Conservation (phyloP, 1,140 invertebrate species). For the Marisa cornuarietis region DNA sequence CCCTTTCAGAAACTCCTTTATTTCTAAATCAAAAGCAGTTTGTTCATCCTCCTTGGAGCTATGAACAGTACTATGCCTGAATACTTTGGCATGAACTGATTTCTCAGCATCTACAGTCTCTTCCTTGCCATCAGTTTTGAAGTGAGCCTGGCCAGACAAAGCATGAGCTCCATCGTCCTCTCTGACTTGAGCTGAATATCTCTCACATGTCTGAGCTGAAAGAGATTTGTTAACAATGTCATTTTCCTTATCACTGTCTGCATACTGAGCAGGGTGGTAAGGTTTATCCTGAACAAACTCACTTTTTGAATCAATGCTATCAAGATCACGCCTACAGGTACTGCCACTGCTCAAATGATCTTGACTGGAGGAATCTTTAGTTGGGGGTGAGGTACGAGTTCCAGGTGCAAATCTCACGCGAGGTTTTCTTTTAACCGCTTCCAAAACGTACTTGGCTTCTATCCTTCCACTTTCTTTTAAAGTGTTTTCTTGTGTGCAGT, state of each 20-base stretch:
- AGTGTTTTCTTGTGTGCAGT: background rate
- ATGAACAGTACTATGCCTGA: background rate
- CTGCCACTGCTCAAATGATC: no score
- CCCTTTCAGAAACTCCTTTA: background rate
- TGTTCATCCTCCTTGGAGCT: background rate
- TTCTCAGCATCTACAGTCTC: background rate
- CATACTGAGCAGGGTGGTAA: constrained; percentile 6
- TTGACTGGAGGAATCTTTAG: background rate
- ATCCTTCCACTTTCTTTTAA: background rate
- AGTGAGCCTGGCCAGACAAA: background rate
- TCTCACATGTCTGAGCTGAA: background rate
- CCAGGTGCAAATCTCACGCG: constrained; percentile 13
- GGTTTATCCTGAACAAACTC: background rate
- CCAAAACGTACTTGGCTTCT: background rate
- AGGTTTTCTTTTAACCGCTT: no score
- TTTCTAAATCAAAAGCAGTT: background rate
- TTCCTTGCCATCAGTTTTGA: background rate
- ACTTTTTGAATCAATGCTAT: background rate
- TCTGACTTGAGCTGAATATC: background rate
- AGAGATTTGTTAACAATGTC: background rate
- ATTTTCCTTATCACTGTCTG: background rate
- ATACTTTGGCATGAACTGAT: background rate
- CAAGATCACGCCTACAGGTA: background rate
- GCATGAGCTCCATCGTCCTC: background rate
- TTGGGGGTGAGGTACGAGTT: constrained; percentile 7